phyloP scores from a whole-genome alignment of 2,113 vertebrate genomes.

The Bubo scandiacus region DNA sequence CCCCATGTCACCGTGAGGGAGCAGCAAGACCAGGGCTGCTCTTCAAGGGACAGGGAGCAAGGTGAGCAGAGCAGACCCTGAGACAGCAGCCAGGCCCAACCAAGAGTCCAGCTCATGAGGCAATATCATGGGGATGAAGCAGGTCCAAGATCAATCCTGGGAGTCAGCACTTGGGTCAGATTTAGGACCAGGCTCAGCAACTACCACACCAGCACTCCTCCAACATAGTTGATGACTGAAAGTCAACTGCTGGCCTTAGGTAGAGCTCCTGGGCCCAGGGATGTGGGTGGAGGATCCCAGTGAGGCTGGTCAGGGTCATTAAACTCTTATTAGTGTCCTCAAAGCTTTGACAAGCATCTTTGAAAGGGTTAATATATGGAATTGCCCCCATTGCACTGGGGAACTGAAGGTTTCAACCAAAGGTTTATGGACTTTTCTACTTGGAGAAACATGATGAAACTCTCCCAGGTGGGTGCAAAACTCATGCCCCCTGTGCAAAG shows the following conservation, averaged over 20 bases:
- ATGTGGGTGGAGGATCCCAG: not conserved
- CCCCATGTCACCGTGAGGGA: not conserved
- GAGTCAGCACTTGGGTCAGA: not conserved
- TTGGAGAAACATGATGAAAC: rapidly evolving
- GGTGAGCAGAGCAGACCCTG: not conserved
- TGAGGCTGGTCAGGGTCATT: not conserved
- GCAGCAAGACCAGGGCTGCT: not conserved
- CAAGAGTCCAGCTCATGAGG: not conserved
- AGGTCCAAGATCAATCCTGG: not conserved
- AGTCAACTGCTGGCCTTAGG: not conserved
- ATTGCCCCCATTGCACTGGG: not conserved
- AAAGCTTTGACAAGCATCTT: not conserved
- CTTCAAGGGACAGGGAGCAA: not conserved
- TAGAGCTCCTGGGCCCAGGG: not conserved
- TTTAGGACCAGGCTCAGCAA: not conserved
- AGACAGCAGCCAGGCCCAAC: not conserved
- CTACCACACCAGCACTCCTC: not conserved
- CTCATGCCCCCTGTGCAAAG: not conserved
- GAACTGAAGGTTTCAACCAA: not conserved
- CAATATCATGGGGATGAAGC: too few relatives aligned
- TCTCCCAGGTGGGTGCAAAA: not conserved
- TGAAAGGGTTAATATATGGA: not conserved
- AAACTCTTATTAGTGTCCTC: not conserved
- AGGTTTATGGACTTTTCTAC: not conserved
- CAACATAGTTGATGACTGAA: rapidly evolving